Evolutionary conservation across 2,113 vertebrate species (phyloP).

Genomic region (Daboia siamensis): DNA sequence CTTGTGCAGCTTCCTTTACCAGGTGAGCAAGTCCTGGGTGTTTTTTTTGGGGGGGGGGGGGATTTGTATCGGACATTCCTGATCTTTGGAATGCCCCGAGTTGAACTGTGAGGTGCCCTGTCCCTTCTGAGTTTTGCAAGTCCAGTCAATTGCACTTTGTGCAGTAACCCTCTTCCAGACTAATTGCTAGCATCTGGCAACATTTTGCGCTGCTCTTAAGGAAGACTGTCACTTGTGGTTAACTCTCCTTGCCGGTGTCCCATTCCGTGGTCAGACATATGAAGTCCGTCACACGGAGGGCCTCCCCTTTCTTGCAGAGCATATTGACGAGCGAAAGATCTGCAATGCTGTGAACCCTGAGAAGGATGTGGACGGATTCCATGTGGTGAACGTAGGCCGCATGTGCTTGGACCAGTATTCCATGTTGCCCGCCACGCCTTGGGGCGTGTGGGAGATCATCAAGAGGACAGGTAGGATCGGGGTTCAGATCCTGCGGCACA

Average conservation of each 20-base stretch:
- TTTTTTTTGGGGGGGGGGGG: no score
- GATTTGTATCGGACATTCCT: background rate
- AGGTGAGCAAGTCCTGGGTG: slow-evolving; percentile 64
- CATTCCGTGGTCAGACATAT: background rate
- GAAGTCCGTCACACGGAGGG: rapidly evolving
- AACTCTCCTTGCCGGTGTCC: background rate
- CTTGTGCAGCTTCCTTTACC: slow-evolving; percentile 94
- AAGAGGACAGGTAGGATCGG: slow-evolving; percentile 71
- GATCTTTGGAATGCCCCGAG: background rate
- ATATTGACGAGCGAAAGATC: slow-evolving; percentile 87
- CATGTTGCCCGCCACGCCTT: slow-evolving; percentile 94
- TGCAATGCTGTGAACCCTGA: slow-evolving; percentile 90
- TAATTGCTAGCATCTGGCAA: background rate
- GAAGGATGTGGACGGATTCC: slow-evolving; percentile 96
- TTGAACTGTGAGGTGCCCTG: background rate
- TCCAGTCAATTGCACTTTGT: no score
- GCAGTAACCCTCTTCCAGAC: background rate
- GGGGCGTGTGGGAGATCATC: slow-evolving; percentile 96
- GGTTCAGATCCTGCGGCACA: background rate
- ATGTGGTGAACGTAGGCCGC: slow-evolving; percentile 91
- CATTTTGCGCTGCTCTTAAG: background rate
- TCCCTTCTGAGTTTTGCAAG: background rate
- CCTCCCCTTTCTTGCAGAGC: slow-evolving; percentile 69
- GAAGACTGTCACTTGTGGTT: background rate
- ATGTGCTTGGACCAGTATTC: slow-evolving; percentile 94